Evolutionary conservation across 2,113 vertebrate genomes (phyloP), one percentile per base, ranked within the genome.

Genomic region (Ranitomeya variabilis): DNA sequence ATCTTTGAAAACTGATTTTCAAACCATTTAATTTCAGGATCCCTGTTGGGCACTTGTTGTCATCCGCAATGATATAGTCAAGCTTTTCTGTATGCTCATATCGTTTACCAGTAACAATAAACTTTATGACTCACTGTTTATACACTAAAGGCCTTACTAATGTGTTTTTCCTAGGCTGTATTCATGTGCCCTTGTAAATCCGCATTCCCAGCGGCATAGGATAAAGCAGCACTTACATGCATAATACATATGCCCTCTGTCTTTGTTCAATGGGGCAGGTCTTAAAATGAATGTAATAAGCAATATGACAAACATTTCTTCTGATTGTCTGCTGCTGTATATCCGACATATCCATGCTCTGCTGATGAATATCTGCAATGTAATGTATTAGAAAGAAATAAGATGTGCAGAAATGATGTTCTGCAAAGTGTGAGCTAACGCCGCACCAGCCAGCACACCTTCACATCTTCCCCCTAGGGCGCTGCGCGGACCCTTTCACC

Each of bases 401-500:
- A 11, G 11, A 59, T 10, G 57, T 31, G 8, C n/a, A 23, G 19
- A 0, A 14, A 23, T 45, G 21, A 19, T 66, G n/a, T 37, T 83
- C 12, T 54, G 14, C 26, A 23, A 18, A 71, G 66, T 84, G 14
- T 54, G 62, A 23, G 62, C 18, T 71, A 26, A 21, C 31, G 14
- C n/a, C 37, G 31, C 60, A 10, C 19, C 55, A 59, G 71, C 23
- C 57, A 15, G 55, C 64, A 54, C 45, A 54, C 64, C 64, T 23
- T 71, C 66, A 71, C 82, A 31, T 60, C 23, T 69, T 16, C 23
- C 66, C 64, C 21, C 67, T 67, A 64, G 62, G 85, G 23, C 37
- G 51, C 71, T 77, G 55, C 19, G 60, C 73, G 60, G 52, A 55
- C 85, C 85, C 16, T 59, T 74, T 74, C 66, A 82, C 64, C 26